Evolutionary conservation across 1,140 invertebrate species (phyloP).

Genomic region (Mya arenaria): DNA sequence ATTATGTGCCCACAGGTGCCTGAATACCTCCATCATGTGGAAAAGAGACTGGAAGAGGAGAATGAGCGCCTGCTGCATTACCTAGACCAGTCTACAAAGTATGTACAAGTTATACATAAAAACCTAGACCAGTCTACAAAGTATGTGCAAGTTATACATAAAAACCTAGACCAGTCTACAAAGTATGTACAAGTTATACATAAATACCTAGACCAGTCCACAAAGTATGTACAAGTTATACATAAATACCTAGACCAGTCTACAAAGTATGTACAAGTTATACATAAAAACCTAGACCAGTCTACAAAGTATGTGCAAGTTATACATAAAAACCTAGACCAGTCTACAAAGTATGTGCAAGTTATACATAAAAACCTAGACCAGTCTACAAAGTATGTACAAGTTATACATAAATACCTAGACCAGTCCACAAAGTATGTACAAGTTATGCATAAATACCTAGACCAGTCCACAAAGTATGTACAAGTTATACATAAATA

Average conservation of each 20-base stretch:
- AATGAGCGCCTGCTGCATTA: conserved; percentile 96
- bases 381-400: not conserved
- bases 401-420: conserved; percentile 85
- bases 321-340: not conserved
- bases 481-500: no score
- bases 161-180: not conserved
- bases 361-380: not conserved
- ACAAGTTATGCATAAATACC: not conserved
- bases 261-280: conserved; percentile 92
- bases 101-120: no score
- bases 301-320: not conserved
- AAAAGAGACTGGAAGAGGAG: conserved; percentile 97
- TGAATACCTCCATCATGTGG: conserved; percentile 96
- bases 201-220: not conserved
- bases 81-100: conserved; percentile 96
- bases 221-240: not conserved
- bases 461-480: not conserved
- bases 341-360: not conserved
- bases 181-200: no score
- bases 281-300: not conserved
- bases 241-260: conserved; percentile 95
- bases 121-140: not conserved
- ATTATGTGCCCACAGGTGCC: conserved; percentile 89
- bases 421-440: conserved; percentile 94
- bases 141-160: not conserved